These are phyloP conservation scores for Neofelis nebulosa DNA, from an alignment of 2,113 vertebrate species.

Conservation along the genomic window DNA sequence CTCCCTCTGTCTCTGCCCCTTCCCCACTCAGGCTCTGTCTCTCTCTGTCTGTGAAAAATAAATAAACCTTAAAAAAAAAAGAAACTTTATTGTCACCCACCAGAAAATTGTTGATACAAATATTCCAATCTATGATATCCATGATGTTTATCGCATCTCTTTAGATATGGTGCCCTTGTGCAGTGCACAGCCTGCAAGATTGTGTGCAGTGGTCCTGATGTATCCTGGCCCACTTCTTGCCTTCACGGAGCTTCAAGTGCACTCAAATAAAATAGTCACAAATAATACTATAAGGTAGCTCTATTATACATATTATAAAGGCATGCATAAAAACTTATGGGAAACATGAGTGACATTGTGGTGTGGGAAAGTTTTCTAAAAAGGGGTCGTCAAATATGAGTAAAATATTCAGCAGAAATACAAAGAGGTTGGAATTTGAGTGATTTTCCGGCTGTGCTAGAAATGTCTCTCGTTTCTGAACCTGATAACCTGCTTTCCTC, in stretches of 20 bases:
- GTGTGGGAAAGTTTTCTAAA: background rate
- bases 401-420: constrained; percentile 13
- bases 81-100: background rate
- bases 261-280: background rate
- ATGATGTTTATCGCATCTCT: background rate
- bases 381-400: background rate
- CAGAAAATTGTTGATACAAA: background rate
- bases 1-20: too few relatives aligned
- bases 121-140: background rate
- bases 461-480: background rate
- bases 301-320: background rate
- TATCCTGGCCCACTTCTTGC: background rate
- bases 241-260: background rate
- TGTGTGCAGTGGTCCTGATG: too few relatives aligned
- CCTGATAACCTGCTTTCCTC: background rate
- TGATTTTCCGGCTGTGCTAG: background rate
- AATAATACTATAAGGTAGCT: background rate
- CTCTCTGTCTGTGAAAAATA: too few relatives aligned
- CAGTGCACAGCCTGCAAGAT: background rate
- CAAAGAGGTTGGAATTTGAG: background rate
- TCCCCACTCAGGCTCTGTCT: too few relatives aligned
- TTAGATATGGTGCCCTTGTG: background rate
- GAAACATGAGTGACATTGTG: background rate
- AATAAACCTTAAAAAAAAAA: background rate
- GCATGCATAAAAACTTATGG: background rate